These are phyloP conservation scores for Oryzias melastigma DNA, from an alignment of 2,113 vertebrate genomes.

Conservation along the genomic window DNA sequence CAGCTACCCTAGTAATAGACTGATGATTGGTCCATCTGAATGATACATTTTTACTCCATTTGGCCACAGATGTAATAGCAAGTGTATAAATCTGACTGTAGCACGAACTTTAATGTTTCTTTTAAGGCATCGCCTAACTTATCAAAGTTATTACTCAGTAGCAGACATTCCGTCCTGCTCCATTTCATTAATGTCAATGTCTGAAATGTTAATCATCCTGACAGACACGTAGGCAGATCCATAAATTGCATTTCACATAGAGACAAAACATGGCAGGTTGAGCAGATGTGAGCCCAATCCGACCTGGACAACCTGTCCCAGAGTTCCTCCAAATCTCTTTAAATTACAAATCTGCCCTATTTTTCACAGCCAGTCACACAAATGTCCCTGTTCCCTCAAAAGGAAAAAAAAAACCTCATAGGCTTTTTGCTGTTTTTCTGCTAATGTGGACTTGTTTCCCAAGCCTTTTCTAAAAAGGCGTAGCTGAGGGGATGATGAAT, in stretches of 20 bases:
- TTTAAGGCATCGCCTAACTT: slow-evolving; percentile 5
- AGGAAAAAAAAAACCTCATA: slow-evolving; percentile 7
- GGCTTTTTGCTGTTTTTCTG: slow-evolving; percentile 28
- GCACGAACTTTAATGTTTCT: slow-evolving; percentile 13
- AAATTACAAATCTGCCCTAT: slow-evolving; percentile 49
- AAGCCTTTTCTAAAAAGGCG: slow-evolving; percentile 28
- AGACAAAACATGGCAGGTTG: slow-evolving; percentile 14
- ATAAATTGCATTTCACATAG: background rate
- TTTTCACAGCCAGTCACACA: slow-evolving; percentile 37
- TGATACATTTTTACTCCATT: slow-evolving; percentile 57
- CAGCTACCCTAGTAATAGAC: slow-evolving; percentile 48
- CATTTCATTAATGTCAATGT: slow-evolving; percentile 2
- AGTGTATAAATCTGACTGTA: background rate
- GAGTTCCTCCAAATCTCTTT: slow-evolving; percentile 44
- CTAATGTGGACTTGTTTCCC: slow-evolving; percentile 36
- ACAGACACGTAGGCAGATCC: slow-evolving; percentile 23
- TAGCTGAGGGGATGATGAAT: slow-evolving; percentile 49
- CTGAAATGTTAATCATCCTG: slow-evolving; percentile 32
- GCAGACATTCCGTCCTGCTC: background rate
- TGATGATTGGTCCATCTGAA: slow-evolving; percentile 51
- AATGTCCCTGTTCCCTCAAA: slow-evolving; percentile 25
- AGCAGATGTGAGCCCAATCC: slow-evolving; percentile 55
- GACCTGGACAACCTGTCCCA: slow-evolving; percentile 45
- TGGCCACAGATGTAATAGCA: slow-evolving; percentile 35
- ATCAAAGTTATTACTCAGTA: slow-evolving; percentile 22